A percentile compares a stretch with the other conserved stretches of the same genome.
phyloP scores from a whole-genome alignment of 1,140 invertebrate genomes.

The Spodoptera frugiperda region DNA sequence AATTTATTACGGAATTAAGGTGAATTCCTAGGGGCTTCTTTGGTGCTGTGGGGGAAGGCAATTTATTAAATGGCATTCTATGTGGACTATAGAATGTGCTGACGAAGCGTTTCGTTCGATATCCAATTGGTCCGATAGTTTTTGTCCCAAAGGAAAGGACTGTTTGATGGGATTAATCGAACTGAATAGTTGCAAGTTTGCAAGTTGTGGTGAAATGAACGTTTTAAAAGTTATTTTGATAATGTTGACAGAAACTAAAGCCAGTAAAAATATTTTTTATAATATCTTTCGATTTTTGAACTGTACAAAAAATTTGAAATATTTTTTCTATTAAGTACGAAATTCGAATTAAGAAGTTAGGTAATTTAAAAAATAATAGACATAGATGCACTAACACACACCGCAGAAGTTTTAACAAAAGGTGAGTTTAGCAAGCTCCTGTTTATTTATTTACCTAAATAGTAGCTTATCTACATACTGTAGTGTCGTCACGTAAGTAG shows the following conservation, averaged over 20 bases:
- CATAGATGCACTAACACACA: not conserved
- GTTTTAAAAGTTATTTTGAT: too few relatives aligned
- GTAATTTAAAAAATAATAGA: too few relatives aligned
- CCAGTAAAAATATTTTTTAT: too few relatives aligned
- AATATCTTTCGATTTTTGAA: too few relatives aligned
- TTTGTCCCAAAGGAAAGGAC: not conserved
- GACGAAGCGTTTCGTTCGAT: not conserved
- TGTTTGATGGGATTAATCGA: not conserved
- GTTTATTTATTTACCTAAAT: conserved; percentile 7
- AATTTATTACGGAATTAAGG: conserved; percentile 34
- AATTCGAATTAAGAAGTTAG: too few relatives aligned
- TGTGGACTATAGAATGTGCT: not conserved
- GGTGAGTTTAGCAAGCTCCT: not conserved
- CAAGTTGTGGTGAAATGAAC: not conserved
- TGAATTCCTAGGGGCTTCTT: conserved; percentile 4
- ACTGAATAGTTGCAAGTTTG: not conserved
- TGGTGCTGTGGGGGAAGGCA: not conserved
- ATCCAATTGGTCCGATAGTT: not conserved
- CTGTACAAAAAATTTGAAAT: too few relatives aligned
- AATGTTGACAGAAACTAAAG: too few relatives aligned
- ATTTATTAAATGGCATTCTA: conserved; percentile 23
- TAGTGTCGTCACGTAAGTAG: conserved; percentile 2
- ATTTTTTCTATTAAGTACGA: too few relatives aligned
- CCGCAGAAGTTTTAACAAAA: not conserved
- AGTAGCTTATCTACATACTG: conserved; percentile 7